Percentiles rank a stretch among this genome's conserved stretches.
phyloP scores from a whole-genome alignment of 2,888 invertebrate species.

The Hymenopus coronatus region DNA sequence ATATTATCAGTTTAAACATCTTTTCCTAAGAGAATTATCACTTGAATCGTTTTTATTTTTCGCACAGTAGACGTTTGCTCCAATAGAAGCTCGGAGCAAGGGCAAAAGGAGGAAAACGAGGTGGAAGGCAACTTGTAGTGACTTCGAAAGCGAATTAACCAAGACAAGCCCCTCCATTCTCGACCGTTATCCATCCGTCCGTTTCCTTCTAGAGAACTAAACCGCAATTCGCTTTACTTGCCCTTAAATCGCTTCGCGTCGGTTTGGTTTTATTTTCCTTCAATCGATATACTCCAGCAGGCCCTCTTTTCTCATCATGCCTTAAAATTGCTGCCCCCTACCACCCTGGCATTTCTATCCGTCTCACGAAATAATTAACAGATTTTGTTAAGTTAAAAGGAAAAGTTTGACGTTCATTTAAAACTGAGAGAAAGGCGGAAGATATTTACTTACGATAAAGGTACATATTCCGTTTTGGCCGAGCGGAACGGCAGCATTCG shows the following conservation, averaged over 20 bases:
- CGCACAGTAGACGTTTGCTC: background rate
- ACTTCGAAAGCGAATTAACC: constrained; percentile 20
- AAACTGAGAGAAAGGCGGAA: background rate
- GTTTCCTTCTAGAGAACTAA: constrained; percentile 4
- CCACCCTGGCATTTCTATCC: background rate
- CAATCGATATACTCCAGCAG: constrained; percentile 6
- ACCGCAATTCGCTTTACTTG: constrained; percentile 15
- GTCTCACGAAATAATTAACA: constrained; percentile 5
- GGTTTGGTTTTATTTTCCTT: background rate
- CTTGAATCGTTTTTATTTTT: background rate
- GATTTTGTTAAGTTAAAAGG: constrained; percentile 3
- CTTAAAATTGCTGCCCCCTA: background rate
- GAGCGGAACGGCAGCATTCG: background rate
- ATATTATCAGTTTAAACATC: background rate
- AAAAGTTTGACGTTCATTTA: background rate
- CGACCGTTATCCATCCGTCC: background rate
- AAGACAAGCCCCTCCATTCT: background rate
- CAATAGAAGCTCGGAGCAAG: background rate
- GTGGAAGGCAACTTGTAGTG: background rate
- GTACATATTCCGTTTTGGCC: background rate
- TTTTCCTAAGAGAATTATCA: background rate
- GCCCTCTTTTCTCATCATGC: background rate
- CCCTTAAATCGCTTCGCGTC: constrained; percentile 12
- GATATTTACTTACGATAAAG: background rate
- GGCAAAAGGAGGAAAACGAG: background rate